phyloP scores from a whole-genome alignment of 2,113 vertebrate genomes.

The Hippolais icterina region DNA sequence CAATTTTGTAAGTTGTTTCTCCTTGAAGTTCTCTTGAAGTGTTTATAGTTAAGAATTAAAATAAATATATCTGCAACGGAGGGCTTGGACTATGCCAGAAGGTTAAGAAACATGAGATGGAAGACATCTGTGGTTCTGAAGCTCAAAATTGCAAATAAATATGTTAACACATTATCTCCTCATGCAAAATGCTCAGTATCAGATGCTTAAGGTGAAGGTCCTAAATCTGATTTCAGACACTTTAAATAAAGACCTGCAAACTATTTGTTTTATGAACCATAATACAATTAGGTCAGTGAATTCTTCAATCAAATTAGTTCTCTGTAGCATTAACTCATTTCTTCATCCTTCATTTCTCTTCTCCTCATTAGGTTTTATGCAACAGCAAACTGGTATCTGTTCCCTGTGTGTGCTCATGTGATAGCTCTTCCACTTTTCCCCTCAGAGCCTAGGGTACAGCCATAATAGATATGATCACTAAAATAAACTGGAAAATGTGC shows the following conservation, averaged over 20 bases:
- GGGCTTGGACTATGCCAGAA: neutral
- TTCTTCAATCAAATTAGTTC: neutral
- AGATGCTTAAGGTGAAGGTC: neutral
- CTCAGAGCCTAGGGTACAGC: neutral
- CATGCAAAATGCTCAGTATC: neutral
- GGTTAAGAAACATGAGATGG: neutral
- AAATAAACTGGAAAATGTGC: neutral
- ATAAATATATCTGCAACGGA: neutral
- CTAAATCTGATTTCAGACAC: neutral
- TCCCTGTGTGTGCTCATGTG: neutral
- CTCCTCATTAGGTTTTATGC: neutral
- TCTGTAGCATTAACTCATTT: constrained; percentile 11
- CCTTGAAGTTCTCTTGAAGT: neutral
- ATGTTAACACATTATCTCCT: neutral
- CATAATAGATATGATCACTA: neutral
- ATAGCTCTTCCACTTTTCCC: neutral
- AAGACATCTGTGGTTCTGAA: neutral
- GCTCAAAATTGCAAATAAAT: neutral
- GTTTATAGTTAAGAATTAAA: neutral
- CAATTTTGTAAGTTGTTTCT: neutral
- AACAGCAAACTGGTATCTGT: neutral
- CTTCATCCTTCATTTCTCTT: neutral
- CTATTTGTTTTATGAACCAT: neutral
- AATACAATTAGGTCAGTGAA: neutral
- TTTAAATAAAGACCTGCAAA: neutral